Base-by-base conservation (phyloP, 1,140 invertebrate genomes). In the Heliconius congener region DNA sequence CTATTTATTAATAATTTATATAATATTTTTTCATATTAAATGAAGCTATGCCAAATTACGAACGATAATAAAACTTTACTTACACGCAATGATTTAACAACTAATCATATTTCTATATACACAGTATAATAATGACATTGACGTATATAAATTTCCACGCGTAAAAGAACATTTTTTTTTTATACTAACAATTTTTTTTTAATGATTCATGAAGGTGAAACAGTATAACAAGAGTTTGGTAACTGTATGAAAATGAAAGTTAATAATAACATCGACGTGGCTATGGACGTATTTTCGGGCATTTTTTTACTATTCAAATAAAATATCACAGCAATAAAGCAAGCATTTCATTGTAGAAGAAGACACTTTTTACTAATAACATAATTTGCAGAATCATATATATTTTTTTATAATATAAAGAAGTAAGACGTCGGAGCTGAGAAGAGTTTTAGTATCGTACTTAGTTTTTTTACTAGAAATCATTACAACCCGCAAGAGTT, bases 1-100 rank as follows among this genome's bases (percentile, higher is more conserved):
- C 60, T 66, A n/a, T 30, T 66, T 66, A 27, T 30, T 66, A 66
- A 13, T 11, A 13, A 66, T 66, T 66, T 66, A 66, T 30, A 66
- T 16, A 30, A 34, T 34, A 34, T 6, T 34, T 34, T 27, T 66
- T 66, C 8, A 66, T 66, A 66, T 30, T 66, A 66, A 66, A 66
- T 66, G 60, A 30, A 66, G 60, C 60, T 16, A 66, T 66, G 9
- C 27, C 60, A 66, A 27, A 66, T 66, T 30, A 66, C 60, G 27
- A 66, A 66, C 60, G 60, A 66, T 66, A 66, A 66, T 66, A 66
- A 66, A 66, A 11, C 60, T 66, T 66, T 66, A 66, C 60, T 30
- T 66, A 66, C 60, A 66, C 4, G 60, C 60, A 30, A 66, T 66
- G 2, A 66, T 66, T 66, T 66, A 66, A 66, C 60, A 66, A 27